Conservation (phyloP, 1,140 invertebrate species). For the Scaptomyza hsui region DNA sequence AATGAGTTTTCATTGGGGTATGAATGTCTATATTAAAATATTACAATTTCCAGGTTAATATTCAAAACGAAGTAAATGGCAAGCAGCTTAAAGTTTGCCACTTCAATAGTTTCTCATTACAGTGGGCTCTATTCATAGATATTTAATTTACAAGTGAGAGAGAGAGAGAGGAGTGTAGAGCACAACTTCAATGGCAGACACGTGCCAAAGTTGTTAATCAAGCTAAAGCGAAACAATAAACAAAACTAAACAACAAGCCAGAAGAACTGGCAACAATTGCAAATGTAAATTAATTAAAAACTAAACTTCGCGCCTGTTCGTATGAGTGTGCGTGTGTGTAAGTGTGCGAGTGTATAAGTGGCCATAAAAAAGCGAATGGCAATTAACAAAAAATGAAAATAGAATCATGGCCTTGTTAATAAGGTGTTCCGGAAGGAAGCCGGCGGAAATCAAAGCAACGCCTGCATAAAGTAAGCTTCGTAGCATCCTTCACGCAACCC, state of each 20-base stretch:
- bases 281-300: constrained; percentile 68
- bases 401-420: constrained; percentile 29
- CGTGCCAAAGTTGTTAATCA: constrained; percentile 49
- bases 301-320: constrained; percentile 24
- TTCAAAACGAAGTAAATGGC: not conserved
- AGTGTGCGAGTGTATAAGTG: too few species aligned
- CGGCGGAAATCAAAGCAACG: constrained; percentile 50
- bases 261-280: constrained; percentile 34
- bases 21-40: too few species aligned
- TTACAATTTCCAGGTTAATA: not conserved
- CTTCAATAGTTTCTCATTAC: not conserved
- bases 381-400: not conserved
- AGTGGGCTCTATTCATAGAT: not conserved
- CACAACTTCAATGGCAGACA: constrained; percentile 7
- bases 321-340: constrained; percentile 8
- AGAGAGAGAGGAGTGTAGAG: not conserved
- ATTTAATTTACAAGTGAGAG: constrained; percentile 24
- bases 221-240: constrained; percentile 38
- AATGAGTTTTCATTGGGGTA: too few species aligned
- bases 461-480: constrained; percentile 41
- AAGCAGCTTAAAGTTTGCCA: not conserved
- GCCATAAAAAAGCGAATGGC: constrained; percentile 19
- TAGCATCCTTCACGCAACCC: constrained; percentile 24
- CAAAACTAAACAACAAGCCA: constrained; percentile 27
- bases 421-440: constrained; percentile 37